A percentile compares a stretch with the other conserved stretches of the same genome.
Evolutionary conservation across 2,113 vertebrate genomes (phyloP).

Genomic region (Dicentrarchus labrax): DNA sequence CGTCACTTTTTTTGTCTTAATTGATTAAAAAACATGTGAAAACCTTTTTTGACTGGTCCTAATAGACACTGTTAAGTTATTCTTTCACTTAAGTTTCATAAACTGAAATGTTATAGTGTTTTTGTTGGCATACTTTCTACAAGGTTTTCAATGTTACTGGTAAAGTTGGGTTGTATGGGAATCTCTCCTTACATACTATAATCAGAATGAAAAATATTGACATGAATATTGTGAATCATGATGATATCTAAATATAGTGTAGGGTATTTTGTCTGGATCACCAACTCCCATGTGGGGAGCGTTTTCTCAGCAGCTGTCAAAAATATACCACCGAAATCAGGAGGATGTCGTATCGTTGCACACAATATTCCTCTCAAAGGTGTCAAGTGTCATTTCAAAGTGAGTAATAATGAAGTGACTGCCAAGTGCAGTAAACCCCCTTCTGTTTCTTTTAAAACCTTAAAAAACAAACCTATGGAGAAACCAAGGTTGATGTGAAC

Average conservation of each 20-base stretch:
- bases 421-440: slow-evolving; percentile 63
- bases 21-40: slow-evolving; percentile 31
- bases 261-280: slow-evolving; percentile 62
- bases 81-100: slow-evolving; percentile 51
- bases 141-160: slow-evolving; percentile 1
- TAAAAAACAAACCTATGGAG: slow-evolving; percentile 62
- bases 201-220: slow-evolving; percentile 63
- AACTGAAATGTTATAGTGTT: slow-evolving; percentile 45
- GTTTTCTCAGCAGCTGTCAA: slow-evolving; percentile 64
- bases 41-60: slow-evolving; percentile 26
- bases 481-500: slow-evolving; percentile 57
- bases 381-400: slow-evolving; percentile 71
- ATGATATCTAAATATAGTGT: slow-evolving; percentile 53
- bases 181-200: slow-evolving; percentile 52
- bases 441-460: slow-evolving; percentile 62
- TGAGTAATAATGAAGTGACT: slow-evolving; percentile 42
- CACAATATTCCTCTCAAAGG: slow-evolving; percentile 50
- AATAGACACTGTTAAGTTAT: slow-evolving; percentile 26
- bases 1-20: slow-evolving; percentile 12
- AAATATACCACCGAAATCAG: slow-evolving; percentile 54
- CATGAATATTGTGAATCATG: slow-evolving; percentile 53
- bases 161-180: slow-evolving; percentile 15
- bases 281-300: slow-evolving; percentile 33
- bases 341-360: slow-evolving; percentile 25
- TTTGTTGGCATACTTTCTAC: slow-evolving; percentile 36